These are phyloP conservation scores for Bursaphelenchus mucronatus DNA, from an alignment of 1,140 invertebrate species.

Conservation along the genomic window DNA sequence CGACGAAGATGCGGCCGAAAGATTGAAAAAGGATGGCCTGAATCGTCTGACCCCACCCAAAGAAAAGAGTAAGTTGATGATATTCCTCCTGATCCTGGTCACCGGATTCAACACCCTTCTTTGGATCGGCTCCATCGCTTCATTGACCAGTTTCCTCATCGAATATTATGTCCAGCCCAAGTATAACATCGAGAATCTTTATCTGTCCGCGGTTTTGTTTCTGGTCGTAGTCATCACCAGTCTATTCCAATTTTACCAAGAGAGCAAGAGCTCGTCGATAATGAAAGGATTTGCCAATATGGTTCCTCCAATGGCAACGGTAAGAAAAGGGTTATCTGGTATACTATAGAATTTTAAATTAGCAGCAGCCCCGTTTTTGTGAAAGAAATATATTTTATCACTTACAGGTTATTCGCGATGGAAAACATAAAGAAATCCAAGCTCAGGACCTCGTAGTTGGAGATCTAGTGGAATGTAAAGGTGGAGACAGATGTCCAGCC, in stretches of 20 bases:
- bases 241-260: slow-evolving; percentile 94
- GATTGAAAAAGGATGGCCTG: slow-evolving; percentile 67
- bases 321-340: slow-evolving; percentile 69
- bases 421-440: slow-evolving; percentile 32
- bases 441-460: slow-evolving; percentile 44
- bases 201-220: slow-evolving; percentile 85
- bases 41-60: slow-evolving; percentile 66
- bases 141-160: slow-evolving; percentile 57
- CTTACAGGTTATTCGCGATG: slow-evolving; percentile 30
- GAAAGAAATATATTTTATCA: slow-evolving; percentile 26
- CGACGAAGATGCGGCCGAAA: slow-evolving; percentile 42
- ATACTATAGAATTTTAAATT: slow-evolving; percentile 7
- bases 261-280: slow-evolving; percentile 62
- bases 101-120: slow-evolving; percentile 59
- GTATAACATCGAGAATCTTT: slow-evolving; percentile 66
- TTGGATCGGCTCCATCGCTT: slow-evolving; percentile 59
- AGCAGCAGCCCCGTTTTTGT: too few relatives aligned
- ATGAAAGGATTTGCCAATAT: too few relatives aligned
- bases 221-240: slow-evolving; percentile 91
- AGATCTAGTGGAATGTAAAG: slow-evolving; percentile 51
- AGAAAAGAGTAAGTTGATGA: slow-evolving; percentile 57
- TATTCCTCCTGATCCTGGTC: slow-evolving; percentile 60
- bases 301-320: slow-evolving; percentile 70
- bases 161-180: slow-evolving; percentile 52
- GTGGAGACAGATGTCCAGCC: slow-evolving; percentile 48